phyloP scores from a whole-genome alignment of 2,797 vertebrate species.

The Acrossocheilus fasciatus region DNA sequence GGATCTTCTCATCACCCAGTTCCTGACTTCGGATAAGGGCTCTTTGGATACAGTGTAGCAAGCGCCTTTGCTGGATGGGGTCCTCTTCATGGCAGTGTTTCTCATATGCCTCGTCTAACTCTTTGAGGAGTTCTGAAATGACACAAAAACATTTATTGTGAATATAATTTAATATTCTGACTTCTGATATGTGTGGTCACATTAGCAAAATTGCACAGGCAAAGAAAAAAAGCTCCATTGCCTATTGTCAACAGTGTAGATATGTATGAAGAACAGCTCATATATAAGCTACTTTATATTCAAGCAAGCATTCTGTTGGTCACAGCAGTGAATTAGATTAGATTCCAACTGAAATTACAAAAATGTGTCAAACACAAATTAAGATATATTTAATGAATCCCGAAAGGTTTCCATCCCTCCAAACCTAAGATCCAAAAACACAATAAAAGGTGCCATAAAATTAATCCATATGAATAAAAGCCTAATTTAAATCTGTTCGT shows the following conservation, averaged over 20 bases:
- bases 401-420: no score
- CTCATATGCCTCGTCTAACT: constrained; percentile 93
- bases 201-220: not conserved
- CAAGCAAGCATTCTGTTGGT: not conserved
- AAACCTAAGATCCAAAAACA: no score
- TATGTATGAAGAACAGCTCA: not conserved
- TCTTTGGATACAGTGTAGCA: constrained; percentile 91
- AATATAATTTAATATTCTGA: not conserved
- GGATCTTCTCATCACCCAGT: constrained; percentile 96
- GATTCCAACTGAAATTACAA: no score
- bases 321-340: not conserved
- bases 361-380: no score
- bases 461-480: not conserved
- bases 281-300: not conserved
- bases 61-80: constrained; percentile 83
- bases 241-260: not conserved
- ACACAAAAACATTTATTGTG: constrained; percentile 1
- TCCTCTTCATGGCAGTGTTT: constrained; percentile 89
- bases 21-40: constrained; percentile 95
- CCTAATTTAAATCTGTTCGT: no score
- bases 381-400: no score
- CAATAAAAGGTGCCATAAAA: not conserved
- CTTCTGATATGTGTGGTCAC: not conserved
- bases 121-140: constrained; percentile 89
- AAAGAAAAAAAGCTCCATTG: not conserved